Evolutionary conservation across 2,888 invertebrate species (phyloP).

Genomic region (Yponomeuta malinellus): DNA sequence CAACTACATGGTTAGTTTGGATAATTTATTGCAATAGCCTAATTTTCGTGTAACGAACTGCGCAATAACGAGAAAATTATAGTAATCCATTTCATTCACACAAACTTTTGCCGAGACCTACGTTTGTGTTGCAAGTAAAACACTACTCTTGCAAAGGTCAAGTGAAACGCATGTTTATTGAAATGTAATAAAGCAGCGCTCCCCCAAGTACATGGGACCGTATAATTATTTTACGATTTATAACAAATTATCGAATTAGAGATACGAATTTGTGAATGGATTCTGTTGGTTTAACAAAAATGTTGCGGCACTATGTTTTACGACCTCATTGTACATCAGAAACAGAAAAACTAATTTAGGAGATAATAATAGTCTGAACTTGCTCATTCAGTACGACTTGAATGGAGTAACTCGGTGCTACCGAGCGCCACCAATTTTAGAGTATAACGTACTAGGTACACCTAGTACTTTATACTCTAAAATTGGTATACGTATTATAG

Average conservation of each 20-base stretch:
- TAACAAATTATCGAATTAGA: conserved; percentile 22
- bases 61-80: neutral
- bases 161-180: conserved; percentile 22
- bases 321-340: neutral
- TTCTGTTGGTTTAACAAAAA: neutral
- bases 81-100: conserved; percentile 6
- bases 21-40: neutral
- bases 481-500: too few relatives aligned
- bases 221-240: conserved; percentile 24
- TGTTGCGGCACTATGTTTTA: neutral
- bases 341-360: neutral
- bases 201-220: conserved; percentile 21
- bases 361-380: neutral
- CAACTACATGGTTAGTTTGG: neutral
- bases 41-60: neutral
- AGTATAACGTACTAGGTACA: too few relatives aligned
- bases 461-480: too few relatives aligned
- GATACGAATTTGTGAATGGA: neutral
- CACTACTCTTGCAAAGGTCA: conserved; percentile 22
- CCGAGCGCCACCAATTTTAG: too few relatives aligned
- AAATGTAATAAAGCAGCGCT: conserved; percentile 22
- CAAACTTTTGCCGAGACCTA: conserved; percentile 23
- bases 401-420: too few relatives aligned
- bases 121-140: conserved; percentile 21
- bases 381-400: too few relatives aligned